Evolutionary conservation across 2,888 invertebrate species (phyloP), one percentile per base, ranked within the genome.

Genomic region (Noctua comes): DNA sequence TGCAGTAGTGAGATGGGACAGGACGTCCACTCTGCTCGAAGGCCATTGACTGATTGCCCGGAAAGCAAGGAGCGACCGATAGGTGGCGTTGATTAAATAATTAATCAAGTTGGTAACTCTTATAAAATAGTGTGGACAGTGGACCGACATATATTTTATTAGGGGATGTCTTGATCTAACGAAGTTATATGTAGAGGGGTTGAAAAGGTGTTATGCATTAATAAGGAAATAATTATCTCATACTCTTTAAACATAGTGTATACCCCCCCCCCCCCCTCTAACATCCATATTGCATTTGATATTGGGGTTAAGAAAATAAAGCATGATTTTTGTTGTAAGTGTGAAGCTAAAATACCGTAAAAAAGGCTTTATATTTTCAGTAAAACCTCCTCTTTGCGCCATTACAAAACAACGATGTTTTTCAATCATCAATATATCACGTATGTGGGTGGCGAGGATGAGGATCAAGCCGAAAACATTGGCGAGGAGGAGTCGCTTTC

Each of bases 401-500:
- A 76, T 87, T 85, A 87, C 57, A 64, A 81, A 78, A 85, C 72
- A 86, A 82, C 74, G 72, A 82, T 88, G 82, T 90, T 90, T 88
- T 90, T 88, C 79, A 86, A 87, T 90, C 89, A 90, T 91, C 90
- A 88, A 91, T 91, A 91, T 87, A 90, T 91, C 88, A 88, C 86
- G 88, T 91, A 86, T 84, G 89, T 91, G 88, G 89, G 91, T 91
- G 87, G 90, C 90, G 89, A 89, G 89, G 90, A 90, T 90, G 90
- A 93, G 92, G 91, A 92, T 92, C 91, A 90, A 90, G 91, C 90
- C 89, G 90, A 95, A 96, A 96, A 95, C 95, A 95, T 94, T 94
- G 94, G 92, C 90, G 92, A 93, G 93, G 94, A 94, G 95, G 95
- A 96, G 95, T 95, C 93, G 94, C 94, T 96, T 96, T 95, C 95